A percentile compares a stretch with the other conserved stretches of the same genome.
Evolutionary conservation across 2,113 vertebrate species (phyloP).

Genomic region (Engystomops pustulosus): DNA sequence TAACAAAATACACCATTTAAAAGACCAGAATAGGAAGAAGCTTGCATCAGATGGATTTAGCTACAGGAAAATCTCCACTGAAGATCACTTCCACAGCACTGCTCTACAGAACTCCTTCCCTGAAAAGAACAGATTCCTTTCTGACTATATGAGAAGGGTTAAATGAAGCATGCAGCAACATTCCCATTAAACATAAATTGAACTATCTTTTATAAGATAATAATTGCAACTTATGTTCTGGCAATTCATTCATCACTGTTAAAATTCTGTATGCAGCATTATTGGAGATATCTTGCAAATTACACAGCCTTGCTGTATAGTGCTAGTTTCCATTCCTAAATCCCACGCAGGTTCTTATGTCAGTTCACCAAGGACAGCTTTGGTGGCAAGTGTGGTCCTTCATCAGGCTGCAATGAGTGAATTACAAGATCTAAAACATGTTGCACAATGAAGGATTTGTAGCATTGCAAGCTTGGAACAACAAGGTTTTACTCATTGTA

Average conservation of each 20-base stretch:
- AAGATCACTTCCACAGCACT: conserved; percentile 64
- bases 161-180: conserved; percentile 47
- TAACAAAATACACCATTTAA: conserved; percentile 4
- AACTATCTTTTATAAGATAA: neutral
- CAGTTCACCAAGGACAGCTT: conserved; percentile 60
- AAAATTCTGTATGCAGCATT: conserved; percentile 17
- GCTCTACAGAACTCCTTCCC: neutral
- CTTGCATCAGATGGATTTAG: conserved; percentile 23
- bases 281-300: neutral
- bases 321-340: neutral
- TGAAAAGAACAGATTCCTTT: neutral
- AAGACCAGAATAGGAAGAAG: neutral
- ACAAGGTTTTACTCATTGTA: conserved; percentile 79
- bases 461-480: conserved; percentile 83
- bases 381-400: conserved; percentile 61
- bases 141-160: neutral
- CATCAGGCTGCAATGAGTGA: conserved; percentile 68
- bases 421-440: conserved; percentile 72
- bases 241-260: neutral
- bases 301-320: neutral
- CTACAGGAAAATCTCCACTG: conserved; percentile 58
- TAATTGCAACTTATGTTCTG: conserved; percentile 6
- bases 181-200: neutral
- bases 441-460: conserved; percentile 73
- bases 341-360: conserved; percentile 34